phyloP scores from a whole-genome alignment of 2,113 vertebrate genomes.

The Echinops telfairi region DNA sequence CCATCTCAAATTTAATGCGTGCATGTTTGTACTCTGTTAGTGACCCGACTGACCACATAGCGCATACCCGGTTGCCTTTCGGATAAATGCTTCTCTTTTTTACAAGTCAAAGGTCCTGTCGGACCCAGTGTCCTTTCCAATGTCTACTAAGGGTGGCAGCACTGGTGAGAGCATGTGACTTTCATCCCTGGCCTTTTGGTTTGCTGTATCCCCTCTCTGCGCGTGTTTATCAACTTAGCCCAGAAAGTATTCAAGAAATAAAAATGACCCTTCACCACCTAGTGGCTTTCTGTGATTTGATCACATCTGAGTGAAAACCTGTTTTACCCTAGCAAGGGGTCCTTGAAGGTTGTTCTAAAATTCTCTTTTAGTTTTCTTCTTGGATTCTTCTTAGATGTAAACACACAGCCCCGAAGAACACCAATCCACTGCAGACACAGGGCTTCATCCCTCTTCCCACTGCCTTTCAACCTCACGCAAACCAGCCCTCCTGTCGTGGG shows the following conservation, averaged over 20 bases:
- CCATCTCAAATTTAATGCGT: not conserved
- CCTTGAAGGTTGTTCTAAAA: not conserved
- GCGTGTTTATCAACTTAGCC: not conserved
- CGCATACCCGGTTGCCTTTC: not conserved
- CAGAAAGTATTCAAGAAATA: not conserved
- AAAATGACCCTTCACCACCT: not conserved
- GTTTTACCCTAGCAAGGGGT: not conserved
- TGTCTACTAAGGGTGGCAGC: not conserved
- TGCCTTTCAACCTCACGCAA: not conserved
- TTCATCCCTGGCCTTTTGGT: not conserved
- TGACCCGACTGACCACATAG: constrained; percentile 8
- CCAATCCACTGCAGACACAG: not conserved
- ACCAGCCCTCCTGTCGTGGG: not conserved
- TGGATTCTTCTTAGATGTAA: not conserved
- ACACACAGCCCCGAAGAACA: not conserved
- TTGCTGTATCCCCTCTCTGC: not conserved
- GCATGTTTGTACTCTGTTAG: not conserved
- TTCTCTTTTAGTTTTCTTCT: not conserved
- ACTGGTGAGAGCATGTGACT: not conserved
- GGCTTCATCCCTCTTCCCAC: not conserved
- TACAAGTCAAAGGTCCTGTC: constrained; percentile 21
- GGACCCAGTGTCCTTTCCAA: not conserved
- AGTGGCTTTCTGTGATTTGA: not conserved
- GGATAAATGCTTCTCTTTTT: not conserved
- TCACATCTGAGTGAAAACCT: not conserved